Base-by-base conservation (phyloP, 1,140 invertebrate genomes). In the Phortica variegata region DNA sequence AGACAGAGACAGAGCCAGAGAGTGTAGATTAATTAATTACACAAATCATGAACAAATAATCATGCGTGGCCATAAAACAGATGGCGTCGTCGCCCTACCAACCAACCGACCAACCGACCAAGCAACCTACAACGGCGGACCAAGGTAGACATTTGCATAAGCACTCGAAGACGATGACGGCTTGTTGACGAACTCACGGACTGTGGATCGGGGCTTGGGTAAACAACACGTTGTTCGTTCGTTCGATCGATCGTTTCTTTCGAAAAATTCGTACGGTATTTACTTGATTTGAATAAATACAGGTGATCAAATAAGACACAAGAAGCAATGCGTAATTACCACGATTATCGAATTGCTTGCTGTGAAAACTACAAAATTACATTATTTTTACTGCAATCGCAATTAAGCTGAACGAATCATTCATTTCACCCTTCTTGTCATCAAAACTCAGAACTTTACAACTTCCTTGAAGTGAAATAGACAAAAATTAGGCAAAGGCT, bases 261-360 rank as follows among this genome's bases (percentile, higher is more conserved):
- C 23, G 17, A 54, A 38, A 33, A 16, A 10, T 16, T 29, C 37
- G 19, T 40, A 16, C n/a, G 15, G 20, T 49, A 45, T 53, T 23
- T 49, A 37, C 16, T 47, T 49, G 43, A 50, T 52, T 65, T 61
- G 41, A 54, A 52, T 47, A 65, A 65, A 65, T 61, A 65, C 61
- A 65, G 61, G 61, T 65, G 61, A 58, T 52, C 55, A 65, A 65
- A 65, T 51, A 34, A 12, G 26, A 7, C 26, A 12, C 12, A 29
- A 7, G 6, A 29, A 29, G n/a, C n/a, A n/a, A n/a, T n/a, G n/a
- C n/a, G n/a, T n/a, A n/a, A n/a, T n/a, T n/a, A n/a, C n/a, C n/a
- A n/a, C n/a, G n/a, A n/a, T n/a, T n/a, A n/a, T n/a, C n/a, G n/a
- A n/a, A n/a, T n/a, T n/a, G n/a, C n/a, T n/a, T n/a, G n/a, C n/a